Conservation (phyloP, 2,113 vertebrate genomes). For the Odontesthes bonariensis region DNA sequence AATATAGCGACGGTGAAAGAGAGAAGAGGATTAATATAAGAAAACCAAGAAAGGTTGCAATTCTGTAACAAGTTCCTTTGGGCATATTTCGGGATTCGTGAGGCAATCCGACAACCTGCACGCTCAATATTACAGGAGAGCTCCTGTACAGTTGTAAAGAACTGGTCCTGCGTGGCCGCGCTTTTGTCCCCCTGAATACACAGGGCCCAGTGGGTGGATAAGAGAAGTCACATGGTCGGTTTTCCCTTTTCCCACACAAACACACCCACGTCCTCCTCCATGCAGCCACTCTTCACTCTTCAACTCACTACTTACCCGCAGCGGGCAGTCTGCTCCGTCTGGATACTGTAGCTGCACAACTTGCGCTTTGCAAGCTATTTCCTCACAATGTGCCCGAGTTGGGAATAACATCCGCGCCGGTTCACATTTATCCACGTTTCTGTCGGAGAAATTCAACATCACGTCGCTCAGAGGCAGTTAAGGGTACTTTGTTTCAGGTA, state of each 20-base stretch:
- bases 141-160: background rate
- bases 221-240: slow-evolving; percentile 79
- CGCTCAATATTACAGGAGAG: background rate
- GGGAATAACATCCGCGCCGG: slow-evolving; percentile 24
- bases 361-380: slow-evolving; percentile 17
- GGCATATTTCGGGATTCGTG: background rate
- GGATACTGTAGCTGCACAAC: slow-evolving; percentile 51
- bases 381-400: slow-evolving; percentile 42
- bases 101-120: background rate
- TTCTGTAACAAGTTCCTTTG: background rate
- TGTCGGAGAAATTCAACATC: slow-evolving; percentile 22
- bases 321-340: slow-evolving; percentile 56
- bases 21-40: background rate
- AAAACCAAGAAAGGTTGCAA: slow-evolving; percentile 4
- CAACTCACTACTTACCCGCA: slow-evolving; percentile 47
- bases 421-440: slow-evolving; percentile 13
- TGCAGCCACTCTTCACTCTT: slow-evolving; percentile 64
- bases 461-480: slow-evolving; percentile 14
- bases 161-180: slow-evolving; percentile 38
- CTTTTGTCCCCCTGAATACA: slow-evolving; percentile 70
- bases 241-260: slow-evolving; percentile 79
- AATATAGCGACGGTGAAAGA: background rate
- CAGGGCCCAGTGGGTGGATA: slow-evolving; percentile 73
- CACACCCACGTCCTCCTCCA: slow-evolving; percentile 77
- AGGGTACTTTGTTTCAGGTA: slow-evolving; percentile 57